Base-by-base conservation (phyloP, 1,140 invertebrate genomes). In the Bombus pascuorum region DNA sequence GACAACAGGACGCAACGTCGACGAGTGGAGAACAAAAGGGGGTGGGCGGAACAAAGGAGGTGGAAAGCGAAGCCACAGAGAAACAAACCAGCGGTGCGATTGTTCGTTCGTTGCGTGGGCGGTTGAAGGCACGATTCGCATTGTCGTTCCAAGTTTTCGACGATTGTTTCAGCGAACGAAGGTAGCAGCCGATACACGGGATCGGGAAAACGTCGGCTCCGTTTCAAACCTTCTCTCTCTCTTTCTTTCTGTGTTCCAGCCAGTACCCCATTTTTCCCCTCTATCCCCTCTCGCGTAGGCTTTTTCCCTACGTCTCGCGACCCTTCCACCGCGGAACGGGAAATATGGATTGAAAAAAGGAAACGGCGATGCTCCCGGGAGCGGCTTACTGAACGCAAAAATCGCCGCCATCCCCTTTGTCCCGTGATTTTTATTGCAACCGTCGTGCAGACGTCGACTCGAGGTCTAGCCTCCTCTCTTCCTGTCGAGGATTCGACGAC, bases 111-210 rank as follows among this genome's bases (percentile, higher is more conserved):
- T 73, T 85, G 70, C 78, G 68, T n/a, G 72, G 44, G 15, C 42
- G 70, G 28, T n/a, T 34, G 75, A 59, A 66, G 42, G 25, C 42
- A 70, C 62, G 47, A 39, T 57, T 70, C 79, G 79, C 47, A 83
- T 86, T 86, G 84, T 86, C 79, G 79, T 75, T 37, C 72, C n/a
- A 82, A 82, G 79, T 86, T 86, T 82, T 86, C 84, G 66, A 57
- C 71, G 80, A 82, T 86, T 86, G 84, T 86, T 86, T 83, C 79
- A 34, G 70, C 8, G 70, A 68, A 86, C 84, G 71, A 81, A 81
- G 80, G 59, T 53, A 53, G 47, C 79, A 81, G 73, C 79, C 72
- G 80, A 86, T 86, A 86, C 80, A 34, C 32, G 71, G 80, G 0
- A 86, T 86, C 65, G 72, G 80, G 71, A 70, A 74, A 76, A 86